Evolutionary conservation across 2,113 vertebrate species (phyloP), one percentile per base, ranked within the genome.

Genomic region (Agelaius phoeniceus): DNA sequence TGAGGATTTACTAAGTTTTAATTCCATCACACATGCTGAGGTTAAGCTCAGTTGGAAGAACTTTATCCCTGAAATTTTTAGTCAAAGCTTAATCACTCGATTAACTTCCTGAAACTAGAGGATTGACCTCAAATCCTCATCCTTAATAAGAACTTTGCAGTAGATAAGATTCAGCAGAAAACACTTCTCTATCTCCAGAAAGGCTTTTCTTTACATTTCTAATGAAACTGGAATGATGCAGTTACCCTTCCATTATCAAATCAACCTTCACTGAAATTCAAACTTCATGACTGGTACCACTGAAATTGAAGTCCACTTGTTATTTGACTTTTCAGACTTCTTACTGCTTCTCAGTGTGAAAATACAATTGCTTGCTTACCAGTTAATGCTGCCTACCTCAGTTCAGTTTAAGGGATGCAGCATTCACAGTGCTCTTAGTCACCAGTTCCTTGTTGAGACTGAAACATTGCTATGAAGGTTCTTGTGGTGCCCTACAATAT

Each of bases 101-200:
- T 94, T 93, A 94, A 94, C 88, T 91, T 79, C 15, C 58, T 93
- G 78, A 84, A 76, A 76, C 90, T 83, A 59, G 37, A 90, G 48
- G 49, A 43, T 94, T 76, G 86, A 84, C 39, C 58, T 94, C 30
- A 93, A 95, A 95, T 94, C 57, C 51, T 72, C 59, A 93, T 54
- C 23, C 81, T 65, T 68, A 66, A 24, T 72, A 95, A 94, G 57
- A 31, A 44, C 31, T 92, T 65, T 84, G 74, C 12, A 81, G 48
- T 62, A 65, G 15, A 58, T 87, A 85, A 83, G 82, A 84, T 74
- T 93, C 65, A n/a, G 46, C 35, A 71, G 51, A 86, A 93, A 89
- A 77, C 37, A 62, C 10, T 77, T 66, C 12, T 58, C 51, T 77
- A 27, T 80, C 59, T 84, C 30, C 17, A 84, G 51, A 79, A 93